Evolutionary conservation across 2,888 invertebrate genomes (phyloP).

Genomic region (Crossocerus cetratus): DNA sequence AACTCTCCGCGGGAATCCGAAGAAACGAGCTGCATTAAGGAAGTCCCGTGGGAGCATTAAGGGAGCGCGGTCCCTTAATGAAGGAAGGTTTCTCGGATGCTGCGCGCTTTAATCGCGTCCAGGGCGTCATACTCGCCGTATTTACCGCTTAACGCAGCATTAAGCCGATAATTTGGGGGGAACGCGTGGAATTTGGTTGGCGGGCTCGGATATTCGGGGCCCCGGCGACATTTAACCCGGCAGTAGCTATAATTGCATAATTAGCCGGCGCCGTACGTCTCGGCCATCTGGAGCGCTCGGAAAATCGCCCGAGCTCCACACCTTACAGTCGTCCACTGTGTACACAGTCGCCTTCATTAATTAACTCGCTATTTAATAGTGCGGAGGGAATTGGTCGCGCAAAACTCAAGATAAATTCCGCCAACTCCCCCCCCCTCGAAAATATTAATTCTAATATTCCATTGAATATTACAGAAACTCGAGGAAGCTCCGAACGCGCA

Average conservation of each 20-base stretch:
- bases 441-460: too few relatives aligned
- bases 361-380: too few relatives aligned
- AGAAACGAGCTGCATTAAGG: neutral
- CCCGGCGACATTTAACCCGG: neutral
- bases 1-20: too few relatives aligned
- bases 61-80: neutral
- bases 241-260: constrained; percentile 51
- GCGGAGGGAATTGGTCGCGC: too few relatives aligned
- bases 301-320: too few relatives aligned
- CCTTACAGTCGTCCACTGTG: too few relatives aligned
- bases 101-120: constrained; percentile 16
- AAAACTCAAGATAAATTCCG: too few relatives aligned
- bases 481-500: too few relatives aligned
- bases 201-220: neutral
- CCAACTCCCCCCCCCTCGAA: too few relatives aligned
- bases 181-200: constrained; percentile 42
- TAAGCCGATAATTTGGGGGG: constrained; percentile 33
- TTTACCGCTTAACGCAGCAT: constrained; percentile 30
- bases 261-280: constrained; percentile 35
- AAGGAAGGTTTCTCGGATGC: neutral
- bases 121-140: constrained; percentile 4
- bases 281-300: neutral
- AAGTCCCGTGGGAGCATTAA: neutral
- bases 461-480: too few relatives aligned
- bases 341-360: too few relatives aligned